Evolutionary conservation across 1,140 invertebrate genomes (phyloP), one percentile per base, ranked within the genome.

Genomic region (Pararge aegeria): DNA sequence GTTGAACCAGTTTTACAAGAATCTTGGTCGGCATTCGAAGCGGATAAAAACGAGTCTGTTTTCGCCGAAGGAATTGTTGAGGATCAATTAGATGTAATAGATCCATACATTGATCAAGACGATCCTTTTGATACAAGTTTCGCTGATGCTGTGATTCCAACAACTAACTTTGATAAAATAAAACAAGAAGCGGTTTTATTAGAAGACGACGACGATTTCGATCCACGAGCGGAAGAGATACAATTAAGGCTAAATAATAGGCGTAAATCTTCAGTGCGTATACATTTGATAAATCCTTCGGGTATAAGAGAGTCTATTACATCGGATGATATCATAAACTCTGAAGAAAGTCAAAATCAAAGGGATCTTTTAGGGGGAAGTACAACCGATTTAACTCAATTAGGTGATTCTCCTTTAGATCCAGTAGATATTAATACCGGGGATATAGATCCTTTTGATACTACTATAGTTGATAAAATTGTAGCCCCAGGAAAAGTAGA

Each of bases 41-140:
- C 89, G 0, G 95, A 97, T 92, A 96, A 95, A 12, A 97, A 97
- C 70, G 95, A 97, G 75, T 95, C 95, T 16, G 93, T 94, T 21
- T 96, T 96, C 87, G 95, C 94, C 1, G 94, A 95, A 53, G 93
- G 94, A 70, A 93, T 96, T 59, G 86, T 95, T 29, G 85, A 88
- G 79, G 87, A 89, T 65, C 80, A 89, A 67, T 70, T 87, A 61
- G 85, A 88, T 68, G 75, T 87, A 6, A 49, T 83, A 58, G 84
- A 87, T 67, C 81, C 79, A 1, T 88, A 87, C 58, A 50, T 83
- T 52, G 80, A 80, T 67, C 71, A 83, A 71, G 78, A 87, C 64
- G 96, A 97, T 92, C 96, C 96, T 0, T 97, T 97, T 74, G 96
- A 97, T 75, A 97, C 96, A 7, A 93, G 94, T 44, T 96, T 96